Conservation (phyloP, 2,113 vertebrate genomes). For the Galemys pyrenaicus region DNA sequence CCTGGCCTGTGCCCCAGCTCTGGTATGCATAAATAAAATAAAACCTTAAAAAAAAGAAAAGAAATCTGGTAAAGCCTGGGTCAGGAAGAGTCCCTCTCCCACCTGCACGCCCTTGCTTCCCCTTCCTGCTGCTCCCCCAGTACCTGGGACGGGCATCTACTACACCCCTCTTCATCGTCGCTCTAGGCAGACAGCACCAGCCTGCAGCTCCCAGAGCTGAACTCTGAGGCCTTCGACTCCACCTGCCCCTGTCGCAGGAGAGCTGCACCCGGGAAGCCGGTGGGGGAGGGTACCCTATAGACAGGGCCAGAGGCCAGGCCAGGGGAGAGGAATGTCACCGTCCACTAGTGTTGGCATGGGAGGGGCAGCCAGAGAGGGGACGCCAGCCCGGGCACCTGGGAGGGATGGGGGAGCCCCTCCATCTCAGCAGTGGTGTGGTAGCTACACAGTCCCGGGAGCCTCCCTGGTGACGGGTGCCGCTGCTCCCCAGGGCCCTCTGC, state of each 20-base stretch:
- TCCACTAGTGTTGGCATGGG: not conserved
- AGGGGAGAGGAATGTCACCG: not conserved
- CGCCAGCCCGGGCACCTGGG: not conserved
- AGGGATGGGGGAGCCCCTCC: not conserved
- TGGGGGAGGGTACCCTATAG: not conserved
- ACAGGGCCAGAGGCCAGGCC: not conserved
- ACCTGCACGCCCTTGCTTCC: not conserved
- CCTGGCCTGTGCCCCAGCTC: too few relatives aligned
- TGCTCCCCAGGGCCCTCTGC: not conserved
- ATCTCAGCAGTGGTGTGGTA: fast-evolving
- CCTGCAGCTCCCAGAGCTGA: not conserved
- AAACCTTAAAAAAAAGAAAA: too few relatives aligned
- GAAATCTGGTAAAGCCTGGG: too few relatives aligned
- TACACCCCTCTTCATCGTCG: too few relatives aligned
- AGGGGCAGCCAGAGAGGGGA: not conserved
- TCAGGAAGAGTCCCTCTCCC: not conserved
- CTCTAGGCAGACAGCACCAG: not conserved
- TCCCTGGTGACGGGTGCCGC: too few relatives aligned
- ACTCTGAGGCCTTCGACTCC: not conserved
- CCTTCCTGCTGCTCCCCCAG: not conserved
- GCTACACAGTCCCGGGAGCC: not conserved
- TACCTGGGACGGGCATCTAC: too few relatives aligned
- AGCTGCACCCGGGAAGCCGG: fast-evolving
- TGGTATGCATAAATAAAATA: too few relatives aligned
- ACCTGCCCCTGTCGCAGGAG: not conserved